Base-by-base conservation (phyloP, 2,113 vertebrate genomes). In the Ageneiosus marmoratus region DNA sequence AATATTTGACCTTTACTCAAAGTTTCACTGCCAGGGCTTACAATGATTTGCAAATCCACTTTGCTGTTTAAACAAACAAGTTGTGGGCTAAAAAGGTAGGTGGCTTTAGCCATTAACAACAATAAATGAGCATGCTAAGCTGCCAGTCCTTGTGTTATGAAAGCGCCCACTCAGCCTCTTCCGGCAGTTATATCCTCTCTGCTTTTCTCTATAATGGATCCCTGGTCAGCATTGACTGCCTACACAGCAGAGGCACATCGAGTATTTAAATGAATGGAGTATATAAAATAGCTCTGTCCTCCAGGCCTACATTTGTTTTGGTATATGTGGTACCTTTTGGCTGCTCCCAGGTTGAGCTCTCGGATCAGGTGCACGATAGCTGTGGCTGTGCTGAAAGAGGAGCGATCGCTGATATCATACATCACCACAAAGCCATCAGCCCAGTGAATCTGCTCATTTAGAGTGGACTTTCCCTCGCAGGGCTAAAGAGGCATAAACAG, bases 381-480 rank as follows among this genome's bases (percentile, higher is more conserved):
- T 86, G 95, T 95, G 8, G 96, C 97, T 32, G 95, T 95, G 2
- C 94, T 92, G 89, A 97, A 96, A 0, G 96, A 96, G 4, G 96
- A 93, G 34, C 92, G 92, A 89, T 97, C 92, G 7, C 95, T 96
- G 91, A 98, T 97, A 90, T 97, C 96, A 0, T 97, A 97, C 48
- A 97, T 94, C 27, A 97, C 89, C 67, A 98, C 88, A 82, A 98
- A 96, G 2, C 95, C 96, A 15, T 98, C 95, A 4, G 96, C 96
- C 95, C 96, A 96, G 9, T 94, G 95, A 37, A 96, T 93, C 83
- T 96, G 94, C 0, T 95, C 92, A 0, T 89, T 89, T 58, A 96
- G 89, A 51, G 92, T 91, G 10, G 92, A 91, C 86, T 94, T 96
- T 34, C 93, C 91, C 41, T 82, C 93, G 82, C 92, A 93, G 0